Conservation (phyloP, 2,888 invertebrate genomes). For the Catocala fraxini region DNA sequence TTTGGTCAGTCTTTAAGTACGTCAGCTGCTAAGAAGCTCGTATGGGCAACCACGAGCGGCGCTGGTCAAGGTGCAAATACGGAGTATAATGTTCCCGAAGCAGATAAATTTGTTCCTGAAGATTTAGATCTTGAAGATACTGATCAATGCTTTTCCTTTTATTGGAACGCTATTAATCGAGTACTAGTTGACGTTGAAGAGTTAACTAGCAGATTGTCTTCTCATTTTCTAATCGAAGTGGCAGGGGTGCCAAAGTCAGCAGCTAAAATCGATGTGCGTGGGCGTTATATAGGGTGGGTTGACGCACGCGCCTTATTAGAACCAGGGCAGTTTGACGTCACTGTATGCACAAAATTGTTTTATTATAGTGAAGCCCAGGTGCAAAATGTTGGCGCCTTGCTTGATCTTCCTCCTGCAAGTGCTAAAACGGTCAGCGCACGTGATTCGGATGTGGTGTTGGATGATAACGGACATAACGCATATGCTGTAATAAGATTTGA, state of each 20-base stretch:
- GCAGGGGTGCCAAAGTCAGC: slow-evolving; percentile 71
- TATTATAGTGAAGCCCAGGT: slow-evolving; percentile 67
- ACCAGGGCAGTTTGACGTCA: slow-evolving; percentile 69
- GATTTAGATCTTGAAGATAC: slow-evolving; percentile 56
- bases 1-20: slow-evolving; percentile 74
- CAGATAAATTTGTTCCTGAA: slow-evolving; percentile 70
- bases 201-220: slow-evolving; percentile 59
- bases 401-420: slow-evolving; percentile 74
- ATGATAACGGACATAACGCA: slow-evolving; percentile 69
- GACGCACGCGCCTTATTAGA: slow-evolving; percentile 73
- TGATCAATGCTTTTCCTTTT: slow-evolving; percentile 63
- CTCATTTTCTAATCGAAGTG: slow-evolving; percentile 72
- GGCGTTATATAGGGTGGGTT: slow-evolving; percentile 74
- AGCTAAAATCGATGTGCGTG: slow-evolving; percentile 75
- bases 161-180: slow-evolving; percentile 79
- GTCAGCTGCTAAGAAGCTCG: slow-evolving; percentile 59
- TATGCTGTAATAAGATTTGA: slow-evolving; percentile 74
- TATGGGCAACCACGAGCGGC: slow-evolving; percentile 72
- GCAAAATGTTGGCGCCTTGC: slow-evolving; percentile 59
- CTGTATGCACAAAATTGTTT: slow-evolving; percentile 64
- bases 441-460: slow-evolving; percentile 61
- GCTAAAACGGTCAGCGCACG: slow-evolving; percentile 67
- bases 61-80: slow-evolving; percentile 68
- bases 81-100: slow-evolving; percentile 57
- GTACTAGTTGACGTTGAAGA: slow-evolving; percentile 68